These are phyloP conservation scores for Sesamia nonagrioides DNA, from an alignment of 1,140 invertebrate species.

Conservation along the genomic window DNA sequence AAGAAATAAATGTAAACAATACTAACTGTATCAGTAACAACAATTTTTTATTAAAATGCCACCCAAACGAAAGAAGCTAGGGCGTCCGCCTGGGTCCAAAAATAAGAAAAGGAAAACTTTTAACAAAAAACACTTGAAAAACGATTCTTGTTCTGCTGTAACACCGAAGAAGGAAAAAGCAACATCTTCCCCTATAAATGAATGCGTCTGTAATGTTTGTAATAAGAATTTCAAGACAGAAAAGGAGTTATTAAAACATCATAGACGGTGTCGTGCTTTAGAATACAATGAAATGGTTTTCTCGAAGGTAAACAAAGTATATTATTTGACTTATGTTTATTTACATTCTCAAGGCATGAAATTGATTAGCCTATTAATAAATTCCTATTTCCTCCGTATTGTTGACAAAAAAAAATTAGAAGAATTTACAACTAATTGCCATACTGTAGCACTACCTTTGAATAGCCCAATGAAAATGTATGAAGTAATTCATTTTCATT, in stretches of 20 bases:
- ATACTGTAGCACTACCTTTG: no score
- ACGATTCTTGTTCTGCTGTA: not conserved
- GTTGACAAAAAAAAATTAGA: not conserved
- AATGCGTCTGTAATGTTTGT: conserved; percentile 50
- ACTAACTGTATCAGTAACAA: not conserved
- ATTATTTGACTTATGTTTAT: not conserved
- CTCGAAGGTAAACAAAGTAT: conserved; percentile 29
- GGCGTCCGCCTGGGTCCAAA: conserved; percentile 65
- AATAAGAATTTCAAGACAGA: conserved; percentile 11
- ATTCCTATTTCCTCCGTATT: no score
- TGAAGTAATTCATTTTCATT: no score
- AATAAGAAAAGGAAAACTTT: conserved; percentile 62
- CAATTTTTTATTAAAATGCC: conserved; percentile 58
- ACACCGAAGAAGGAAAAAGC: not conserved
- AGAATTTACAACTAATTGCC: not conserved
- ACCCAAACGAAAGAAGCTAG: conserved; percentile 66
- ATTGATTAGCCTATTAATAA: no score
- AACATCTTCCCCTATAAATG: not conserved
- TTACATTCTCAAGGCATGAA: not conserved
- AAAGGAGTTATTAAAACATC: conserved; percentile 8
- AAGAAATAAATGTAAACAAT: conserved; percentile 46
- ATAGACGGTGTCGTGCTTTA: conserved; percentile 2
- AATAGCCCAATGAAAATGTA: no score
- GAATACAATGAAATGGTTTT: not conserved
- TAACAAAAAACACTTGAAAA: conserved; percentile 50